Base-by-base conservation (phyloP, 2,888 invertebrate genomes). In the Pseudanteris insignis region DNA sequence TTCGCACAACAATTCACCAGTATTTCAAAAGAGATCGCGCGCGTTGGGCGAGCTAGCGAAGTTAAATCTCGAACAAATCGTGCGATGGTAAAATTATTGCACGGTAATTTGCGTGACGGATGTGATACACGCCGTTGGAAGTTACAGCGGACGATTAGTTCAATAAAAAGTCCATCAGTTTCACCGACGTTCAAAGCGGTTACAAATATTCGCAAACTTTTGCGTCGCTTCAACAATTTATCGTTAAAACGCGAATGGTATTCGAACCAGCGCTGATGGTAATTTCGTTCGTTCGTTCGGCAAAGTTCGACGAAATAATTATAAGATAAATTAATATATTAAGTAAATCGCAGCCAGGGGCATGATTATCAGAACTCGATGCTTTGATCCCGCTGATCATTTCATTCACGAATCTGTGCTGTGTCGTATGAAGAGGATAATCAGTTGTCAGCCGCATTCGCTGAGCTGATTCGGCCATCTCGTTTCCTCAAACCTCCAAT, bases 401-500 rank as follows among this genome's bases (percentile, higher is more conserved):
- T 29, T 46, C n/a, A 37, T 54, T 37, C 44, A 25, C 44, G 13
- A 26, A 32, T 32, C 44, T 24, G 26, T 38, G 51, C 51, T 40
- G 36, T 15, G 33, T 36, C 21, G 21, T 21, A 14, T 21, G 46
- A 46, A 57, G 38, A 38, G 38, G 44, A 51, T 44, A 50, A 51
- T 46, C 51, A 40, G 24, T 34, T 46, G 59, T 51, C 51, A 51
- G 46, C 59, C 50, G 51, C 51, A 51, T 51, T 50, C 40, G 18
- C 9, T 25, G 43, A 28, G 43, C 28, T 21, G 44, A 29, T 44
- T 29, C 26, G 36, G 32, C 38, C 36, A 30, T 36, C 38, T 47
- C 37, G 29, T 46, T 30, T 28, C 12, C 32, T 36, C 30, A 43
- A 51, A 53, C 46, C 30, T 10, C 34, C 26, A 15, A 28, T 32